Evolutionary conservation across 2,888 invertebrate species (phyloP).

Genomic region (Drosophila lutescens): DNA sequence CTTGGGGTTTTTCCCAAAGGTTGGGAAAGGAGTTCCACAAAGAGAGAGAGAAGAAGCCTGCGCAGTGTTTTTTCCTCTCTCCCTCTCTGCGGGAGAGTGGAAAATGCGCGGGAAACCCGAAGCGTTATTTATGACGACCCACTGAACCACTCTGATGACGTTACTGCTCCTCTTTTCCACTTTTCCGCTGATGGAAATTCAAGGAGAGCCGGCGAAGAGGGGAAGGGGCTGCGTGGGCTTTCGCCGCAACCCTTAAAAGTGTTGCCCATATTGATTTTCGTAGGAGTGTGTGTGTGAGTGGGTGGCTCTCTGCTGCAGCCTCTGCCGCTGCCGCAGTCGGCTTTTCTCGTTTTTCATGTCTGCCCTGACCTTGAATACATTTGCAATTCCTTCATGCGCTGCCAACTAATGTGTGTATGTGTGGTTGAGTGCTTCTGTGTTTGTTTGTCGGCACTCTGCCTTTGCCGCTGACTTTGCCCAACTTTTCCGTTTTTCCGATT

Average conservation of each 20-base stretch:
- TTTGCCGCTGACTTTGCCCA: constrained; percentile 29
- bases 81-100: constrained; percentile 38
- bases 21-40: not conserved
- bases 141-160: constrained; percentile 72
- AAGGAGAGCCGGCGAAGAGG: not conserved
- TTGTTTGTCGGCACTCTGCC: constrained; percentile 40
- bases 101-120: constrained; percentile 75
- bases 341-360: constrained; percentile 52
- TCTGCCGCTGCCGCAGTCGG: constrained; percentile 34
- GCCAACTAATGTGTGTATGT: constrained; percentile 54
- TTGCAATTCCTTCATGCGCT: constrained; percentile 67
- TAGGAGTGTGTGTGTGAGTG: constrained; percentile 21
- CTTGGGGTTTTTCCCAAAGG: not conserved
- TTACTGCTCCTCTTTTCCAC: constrained; percentile 23
- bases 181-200: too few species aligned
- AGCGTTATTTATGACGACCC: constrained; percentile 61
- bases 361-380: constrained; percentile 77
- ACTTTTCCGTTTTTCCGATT: constrained; percentile 30
- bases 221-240: constrained; percentile 39
- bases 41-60: constrained; percentile 19
- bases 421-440: constrained; percentile 24
- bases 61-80: constrained; percentile 24
- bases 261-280: constrained; percentile 75
- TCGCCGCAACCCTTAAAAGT: constrained; percentile 80
- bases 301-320: constrained; percentile 17